Percentiles rank a stretch among this genome's conserved stretches.
Evolutionary conservation across 2,113 vertebrate species (phyloP).

Genomic region (Falcunculus frontatus): DNA sequence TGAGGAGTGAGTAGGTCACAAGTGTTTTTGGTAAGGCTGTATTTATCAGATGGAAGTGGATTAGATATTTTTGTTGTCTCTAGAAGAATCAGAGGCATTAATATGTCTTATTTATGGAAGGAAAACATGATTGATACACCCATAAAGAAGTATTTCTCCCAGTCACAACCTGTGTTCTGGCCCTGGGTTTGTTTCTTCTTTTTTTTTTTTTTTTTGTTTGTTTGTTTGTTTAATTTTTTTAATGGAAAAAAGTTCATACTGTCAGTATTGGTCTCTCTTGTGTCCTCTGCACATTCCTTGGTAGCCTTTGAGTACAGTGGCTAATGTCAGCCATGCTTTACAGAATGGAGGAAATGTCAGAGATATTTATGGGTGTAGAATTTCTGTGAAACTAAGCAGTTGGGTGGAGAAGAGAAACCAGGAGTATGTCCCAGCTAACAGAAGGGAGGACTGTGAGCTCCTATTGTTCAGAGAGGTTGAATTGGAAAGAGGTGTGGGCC

Average conservation of each 20-base stretch:
- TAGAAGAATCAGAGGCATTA: background rate
- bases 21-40: background rate
- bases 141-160: background rate
- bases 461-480: background rate
- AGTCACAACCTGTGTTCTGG: background rate
- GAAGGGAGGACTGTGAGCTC: background rate
- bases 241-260: background rate
- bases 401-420: background rate
- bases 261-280: background rate
- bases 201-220: background rate
- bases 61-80: background rate
- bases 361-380: background rate
- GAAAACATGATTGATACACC: background rate
- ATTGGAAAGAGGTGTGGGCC: background rate
- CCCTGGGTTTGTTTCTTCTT: background rate
- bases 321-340: background rate
- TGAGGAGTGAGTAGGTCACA: background rate
- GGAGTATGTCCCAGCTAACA: background rate
- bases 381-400: background rate
- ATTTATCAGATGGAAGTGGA: background rate
- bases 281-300: background rate
- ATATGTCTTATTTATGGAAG: background rate
- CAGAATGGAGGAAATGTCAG: background rate
- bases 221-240: background rate
- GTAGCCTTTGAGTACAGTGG: background rate